phyloP scores from a whole-genome alignment of 2,888 invertebrate species.

The Drosophila subsilvestris region DNA sequence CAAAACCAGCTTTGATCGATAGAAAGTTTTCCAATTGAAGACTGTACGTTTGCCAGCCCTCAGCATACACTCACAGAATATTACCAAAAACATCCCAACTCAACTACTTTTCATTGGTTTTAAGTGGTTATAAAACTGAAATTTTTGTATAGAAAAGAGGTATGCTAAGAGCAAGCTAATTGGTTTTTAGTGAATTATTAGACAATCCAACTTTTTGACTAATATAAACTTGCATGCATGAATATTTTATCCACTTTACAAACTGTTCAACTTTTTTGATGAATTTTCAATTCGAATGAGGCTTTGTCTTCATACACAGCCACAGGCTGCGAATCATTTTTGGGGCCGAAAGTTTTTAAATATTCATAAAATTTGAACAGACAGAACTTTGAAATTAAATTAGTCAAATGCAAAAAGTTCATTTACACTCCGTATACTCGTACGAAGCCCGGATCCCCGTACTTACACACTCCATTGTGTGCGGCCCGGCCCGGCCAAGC shows the following conservation, averaged over 20 bases:
- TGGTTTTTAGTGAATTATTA: conserved; percentile 73
- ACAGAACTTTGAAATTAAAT: conserved; percentile 71
- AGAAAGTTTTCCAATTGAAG: background rate
- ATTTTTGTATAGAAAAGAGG: conserved; percentile 20
- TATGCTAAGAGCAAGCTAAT: conserved; percentile 54
- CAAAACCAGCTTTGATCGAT: background rate
- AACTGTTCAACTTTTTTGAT: conserved; percentile 75
- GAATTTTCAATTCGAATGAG: conserved; percentile 78
- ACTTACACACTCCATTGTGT: conserved; percentile 30
- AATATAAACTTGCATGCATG: conserved; percentile 77
- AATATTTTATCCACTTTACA: conserved; percentile 74
- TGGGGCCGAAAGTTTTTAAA: conserved; percentile 64
- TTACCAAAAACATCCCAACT: background rate
- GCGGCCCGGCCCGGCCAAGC: conserved; percentile 29
- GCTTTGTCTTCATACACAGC: conserved; percentile 60
- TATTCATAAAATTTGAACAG: conserved; percentile 72
- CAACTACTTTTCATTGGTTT: background rate
- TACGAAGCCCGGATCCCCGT: conserved; percentile 6
- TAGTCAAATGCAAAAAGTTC: conserved; percentile 76
- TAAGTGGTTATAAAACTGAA: background rate
- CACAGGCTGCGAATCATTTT: conserved; percentile 57
- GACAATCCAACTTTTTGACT: conserved; percentile 72
- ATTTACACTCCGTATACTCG: conserved; percentile 26
- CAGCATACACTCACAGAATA: background rate
- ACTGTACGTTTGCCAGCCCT: background rate